Percentiles rank a stretch among this genome's conserved stretches.
Evolutionary conservation across 2,797 vertebrate species (phyloP).

Genomic region (Lepus townsendii): DNA sequence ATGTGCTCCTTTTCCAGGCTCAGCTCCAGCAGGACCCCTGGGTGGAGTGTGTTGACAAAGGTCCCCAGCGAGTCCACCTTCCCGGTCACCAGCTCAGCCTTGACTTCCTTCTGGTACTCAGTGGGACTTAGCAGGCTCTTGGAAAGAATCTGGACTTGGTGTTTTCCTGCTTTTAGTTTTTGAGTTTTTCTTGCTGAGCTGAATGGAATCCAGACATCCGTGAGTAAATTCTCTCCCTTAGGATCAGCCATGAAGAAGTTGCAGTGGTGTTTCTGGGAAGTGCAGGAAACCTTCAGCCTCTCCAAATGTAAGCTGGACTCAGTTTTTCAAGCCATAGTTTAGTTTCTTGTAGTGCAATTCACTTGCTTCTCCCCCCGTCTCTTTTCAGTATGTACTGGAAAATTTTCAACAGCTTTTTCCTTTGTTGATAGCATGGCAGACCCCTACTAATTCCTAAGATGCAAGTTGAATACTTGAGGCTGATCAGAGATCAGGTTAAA

Average conservation of each 20-base stretch:
- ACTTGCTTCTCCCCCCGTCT: neutral
- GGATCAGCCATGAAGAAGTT: neutral
- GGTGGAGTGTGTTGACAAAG: constrained; percentile 94
- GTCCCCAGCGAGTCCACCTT: constrained; percentile 93
- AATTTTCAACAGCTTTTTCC: constrained; percentile 62
- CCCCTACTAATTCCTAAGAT: constrained; percentile 70
- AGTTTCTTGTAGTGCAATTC: neutral
- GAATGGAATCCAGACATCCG: too few relatives aligned
- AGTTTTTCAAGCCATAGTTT: too few relatives aligned
- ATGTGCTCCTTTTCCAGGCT: constrained; percentile 93
- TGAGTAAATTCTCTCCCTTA: neutral
- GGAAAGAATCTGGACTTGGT: constrained; percentile 95
- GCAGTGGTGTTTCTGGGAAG: neutral
- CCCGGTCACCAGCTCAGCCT: constrained; percentile 94
- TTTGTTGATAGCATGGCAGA: constrained; percentile 59
- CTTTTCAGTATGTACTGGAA: constrained; percentile 5
- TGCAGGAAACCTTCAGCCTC: neutral
- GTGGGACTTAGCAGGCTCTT: constrained; percentile 94
- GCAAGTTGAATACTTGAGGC: constrained; percentile 74
- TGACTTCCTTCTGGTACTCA: constrained; percentile 95
- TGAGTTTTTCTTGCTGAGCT: too few relatives aligned
- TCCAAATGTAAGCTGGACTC: neutral
- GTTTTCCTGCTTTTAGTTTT: constrained; percentile 91
- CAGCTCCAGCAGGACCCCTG: constrained; percentile 96
- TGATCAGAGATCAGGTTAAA: constrained; percentile 59